Conservation (phyloP, 2,113 vertebrate genomes). For the Nicator chloris region DNA sequence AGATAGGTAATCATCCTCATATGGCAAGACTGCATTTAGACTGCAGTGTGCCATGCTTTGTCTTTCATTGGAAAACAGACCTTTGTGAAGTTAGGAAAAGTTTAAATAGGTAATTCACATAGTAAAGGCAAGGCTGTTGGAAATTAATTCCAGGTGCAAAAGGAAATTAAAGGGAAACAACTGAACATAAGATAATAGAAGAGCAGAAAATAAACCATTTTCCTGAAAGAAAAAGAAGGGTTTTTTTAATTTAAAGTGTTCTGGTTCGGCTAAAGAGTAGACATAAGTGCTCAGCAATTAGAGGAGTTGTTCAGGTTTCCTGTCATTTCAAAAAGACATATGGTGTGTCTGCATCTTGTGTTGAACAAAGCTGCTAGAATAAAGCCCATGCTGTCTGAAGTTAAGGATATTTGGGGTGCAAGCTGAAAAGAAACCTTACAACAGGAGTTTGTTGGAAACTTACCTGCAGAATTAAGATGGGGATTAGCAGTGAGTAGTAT, state of each 20-base stretch:
- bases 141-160: slow-evolving; percentile 51
- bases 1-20: not conserved
- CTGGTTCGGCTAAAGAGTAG: not conserved
- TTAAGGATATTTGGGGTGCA: not conserved
- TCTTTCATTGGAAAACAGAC: not conserved
- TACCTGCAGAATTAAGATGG: not conserved
- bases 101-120: slow-evolving; percentile 31
- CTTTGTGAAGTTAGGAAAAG: not conserved
- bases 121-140: not conserved
- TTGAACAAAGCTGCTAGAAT: not conserved
- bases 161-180: slow-evolving; percentile 38
- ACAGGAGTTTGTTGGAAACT: not conserved
- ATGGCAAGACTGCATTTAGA: not conserved
- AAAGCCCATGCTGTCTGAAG: not conserved
- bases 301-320: not conserved
- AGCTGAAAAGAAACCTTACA: not conserved
- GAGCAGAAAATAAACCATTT: not conserved
- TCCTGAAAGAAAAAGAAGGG: not conserved
- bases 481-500: not conserved
- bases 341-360: not conserved
- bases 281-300: not conserved
- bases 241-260: slow-evolving; percentile 1
- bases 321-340: not conserved
- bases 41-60: not conserved
- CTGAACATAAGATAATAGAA: slow-evolving; percentile 2